Evolutionary conservation across 2,888 invertebrate species (phyloP), one percentile per base, ranked within the genome.

Genomic region (Aspidapion aeneum): DNA sequence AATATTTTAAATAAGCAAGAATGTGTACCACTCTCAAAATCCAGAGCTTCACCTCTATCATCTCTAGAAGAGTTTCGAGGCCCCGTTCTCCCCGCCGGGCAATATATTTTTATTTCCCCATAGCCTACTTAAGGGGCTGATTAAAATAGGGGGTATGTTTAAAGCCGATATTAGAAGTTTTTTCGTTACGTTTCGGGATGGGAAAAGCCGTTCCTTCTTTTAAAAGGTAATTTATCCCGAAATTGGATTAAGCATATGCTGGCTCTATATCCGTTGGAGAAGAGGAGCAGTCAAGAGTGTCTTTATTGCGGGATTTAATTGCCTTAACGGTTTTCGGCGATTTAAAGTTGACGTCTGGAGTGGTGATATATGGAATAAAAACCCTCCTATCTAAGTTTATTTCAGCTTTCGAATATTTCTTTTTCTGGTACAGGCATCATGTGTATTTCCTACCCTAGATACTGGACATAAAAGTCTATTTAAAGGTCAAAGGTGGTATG

Each of bases 21-120:
- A n/a, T n/a, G n/a, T n/a, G n/a, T n/a, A n/a, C n/a, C n/a, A n/a
- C n/a, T n/a, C n/a, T n/a, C n/a, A n/a, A n/a, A n/a, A n/a, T n/a
- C n/a, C n/a, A n/a, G n/a, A n/a, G n/a, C n/a, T n/a, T n/a, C n/a
- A n/a, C n/a, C n/a, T n/a, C n/a, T n/a, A n/a, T n/a, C n/a, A n/a
- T 60, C 55, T 60, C 52, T 58, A 64, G 61, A 61, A 55, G 56
- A 58, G 18, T 48, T 58, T 21, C 12, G 55, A 19, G 50, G 58
- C 64, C 62, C 63, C n/a, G n/a, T n/a, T n/a, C 64, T 64, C 58
- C 67, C 70, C 71, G 71, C 73, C 72, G 71, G 72, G 77, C 76
- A 75, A 78, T 78, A 78, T 79, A 79, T 79, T 79, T 79, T 79
- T 79, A 79, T 79, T 79, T 79, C 79, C 79, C 79, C 73, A 74